phyloP scores from a whole-genome alignment of 2,113 vertebrate species.

The Charadrius vociferus region DNA sequence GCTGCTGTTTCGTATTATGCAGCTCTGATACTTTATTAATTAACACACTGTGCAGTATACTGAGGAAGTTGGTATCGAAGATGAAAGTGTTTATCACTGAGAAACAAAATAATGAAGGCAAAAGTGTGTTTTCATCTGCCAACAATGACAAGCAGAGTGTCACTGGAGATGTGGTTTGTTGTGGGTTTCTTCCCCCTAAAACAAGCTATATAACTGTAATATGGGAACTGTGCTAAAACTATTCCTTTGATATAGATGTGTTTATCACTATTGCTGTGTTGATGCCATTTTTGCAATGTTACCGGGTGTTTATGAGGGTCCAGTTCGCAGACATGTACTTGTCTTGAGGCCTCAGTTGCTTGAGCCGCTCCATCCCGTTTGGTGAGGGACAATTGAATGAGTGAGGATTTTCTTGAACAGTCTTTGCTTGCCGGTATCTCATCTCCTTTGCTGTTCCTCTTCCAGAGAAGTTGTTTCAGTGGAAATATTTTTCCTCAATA shows the following conservation, averaged over 20 bases:
- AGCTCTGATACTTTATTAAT: conserved; percentile 26
- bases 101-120: conserved; percentile 10
- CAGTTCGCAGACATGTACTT: neutral
- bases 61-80: neutral
- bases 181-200: neutral
- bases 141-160: neutral
- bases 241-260: rapidly evolving
- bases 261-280: neutral
- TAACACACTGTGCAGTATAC: neutral
- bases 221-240: neutral
- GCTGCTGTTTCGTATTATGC: neutral
- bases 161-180: neutral
- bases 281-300: neutral
- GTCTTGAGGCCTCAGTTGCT: rapidly evolving
- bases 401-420: rapidly evolving
- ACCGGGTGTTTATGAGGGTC: neutral
- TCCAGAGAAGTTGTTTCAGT: neutral
- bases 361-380: neutral
- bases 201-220: neutral
- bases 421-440: neutral
- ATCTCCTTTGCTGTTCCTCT: neutral
- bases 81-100: conserved; percentile 1
- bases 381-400: neutral
- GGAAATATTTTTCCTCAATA: neutral
- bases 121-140: neutral